phyloP scores from a whole-genome alignment of 1,140 invertebrate species.

The Drosophila neocordata region DNA sequence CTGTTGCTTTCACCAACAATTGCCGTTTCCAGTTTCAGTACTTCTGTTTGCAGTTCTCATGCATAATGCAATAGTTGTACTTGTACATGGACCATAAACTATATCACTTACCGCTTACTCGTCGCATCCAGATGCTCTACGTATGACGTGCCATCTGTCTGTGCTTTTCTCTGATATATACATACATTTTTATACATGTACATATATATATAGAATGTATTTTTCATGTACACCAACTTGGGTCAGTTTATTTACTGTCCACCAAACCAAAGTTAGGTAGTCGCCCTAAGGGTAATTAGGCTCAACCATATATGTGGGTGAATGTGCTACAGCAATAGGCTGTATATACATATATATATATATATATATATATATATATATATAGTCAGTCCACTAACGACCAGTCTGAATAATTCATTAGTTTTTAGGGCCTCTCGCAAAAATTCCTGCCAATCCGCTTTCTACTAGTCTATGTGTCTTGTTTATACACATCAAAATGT shows the following conservation, averaged over 20 bases:
- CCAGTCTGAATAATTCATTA: conserved; percentile 72
- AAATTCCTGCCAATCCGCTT: conserved; percentile 14
- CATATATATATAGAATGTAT: conserved; percentile 2
- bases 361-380: too few relatives aligned
- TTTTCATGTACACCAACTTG: conserved; percentile 18
- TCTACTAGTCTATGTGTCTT: too few relatives aligned
- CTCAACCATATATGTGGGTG: conserved; percentile 27
- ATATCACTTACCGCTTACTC: conserved; percentile 61
- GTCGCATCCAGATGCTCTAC: conserved; percentile 38
- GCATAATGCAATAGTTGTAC: conserved; percentile 61
- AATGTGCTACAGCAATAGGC: neutral
- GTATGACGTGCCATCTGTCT: conserved; percentile 25
- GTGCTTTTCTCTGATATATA: conserved; percentile 1
- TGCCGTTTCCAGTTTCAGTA: conserved; percentile 31
- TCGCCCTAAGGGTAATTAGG: conserved; percentile 57
- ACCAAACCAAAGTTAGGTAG: conserved; percentile 34
- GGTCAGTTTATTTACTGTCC: conserved; percentile 52
- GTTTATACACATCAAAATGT: too few relatives aligned
- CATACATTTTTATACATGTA: conserved; percentile 13
- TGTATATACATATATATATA: too few relatives aligned
- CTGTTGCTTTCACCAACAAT: conserved; percentile 40
- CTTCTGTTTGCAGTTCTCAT: conserved; percentile 57
- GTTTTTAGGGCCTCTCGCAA: conserved; percentile 39
- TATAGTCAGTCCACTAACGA: conserved; percentile 51
- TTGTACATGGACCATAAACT: conserved; percentile 47